These are phyloP conservation scores for Cettia cetti DNA, from an alignment of 2,113 vertebrate genomes.

Conservation along the genomic window DNA sequence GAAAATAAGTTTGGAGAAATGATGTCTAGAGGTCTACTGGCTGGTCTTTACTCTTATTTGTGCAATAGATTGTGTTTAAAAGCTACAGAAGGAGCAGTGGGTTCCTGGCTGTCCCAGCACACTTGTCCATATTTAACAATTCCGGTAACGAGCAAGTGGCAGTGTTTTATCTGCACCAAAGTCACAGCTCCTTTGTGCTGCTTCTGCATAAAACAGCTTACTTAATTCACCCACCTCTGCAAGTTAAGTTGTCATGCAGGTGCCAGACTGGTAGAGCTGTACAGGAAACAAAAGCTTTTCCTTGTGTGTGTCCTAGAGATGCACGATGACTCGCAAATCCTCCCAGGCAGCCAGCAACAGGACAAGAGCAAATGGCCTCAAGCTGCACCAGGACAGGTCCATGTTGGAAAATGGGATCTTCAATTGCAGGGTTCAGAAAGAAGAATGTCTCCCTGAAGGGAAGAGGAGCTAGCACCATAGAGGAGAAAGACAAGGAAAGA, in stretches of 20 bases:
- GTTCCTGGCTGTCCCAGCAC: neutral
- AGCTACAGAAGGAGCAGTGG: rapidly evolving
- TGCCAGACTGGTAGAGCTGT: neutral
- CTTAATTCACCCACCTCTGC: neutral
- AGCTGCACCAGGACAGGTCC: neutral
- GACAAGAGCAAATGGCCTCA: neutral
- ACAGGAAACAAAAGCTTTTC: neutral
- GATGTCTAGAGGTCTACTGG: neutral
- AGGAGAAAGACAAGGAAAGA: neutral
- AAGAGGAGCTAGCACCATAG: neutral
- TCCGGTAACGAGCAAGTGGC: rapidly evolving
- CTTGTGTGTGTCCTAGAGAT: no score
- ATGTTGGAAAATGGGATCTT: neutral
- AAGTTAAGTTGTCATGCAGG: neutral
- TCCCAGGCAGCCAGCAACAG: neutral
- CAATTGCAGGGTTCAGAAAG: neutral
- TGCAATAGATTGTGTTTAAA: neutral
- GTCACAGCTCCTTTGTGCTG: rapidly evolving
- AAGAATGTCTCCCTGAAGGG: neutral
- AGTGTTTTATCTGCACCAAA: neutral
- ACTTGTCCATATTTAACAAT: neutral
- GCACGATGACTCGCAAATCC: rapidly evolving
- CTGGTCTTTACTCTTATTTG: neutral
- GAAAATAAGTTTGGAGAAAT: neutral
- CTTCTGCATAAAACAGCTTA: neutral